Base-by-base conservation (phyloP, 2,797 vertebrate species). In the Chelon auratus region DNA sequence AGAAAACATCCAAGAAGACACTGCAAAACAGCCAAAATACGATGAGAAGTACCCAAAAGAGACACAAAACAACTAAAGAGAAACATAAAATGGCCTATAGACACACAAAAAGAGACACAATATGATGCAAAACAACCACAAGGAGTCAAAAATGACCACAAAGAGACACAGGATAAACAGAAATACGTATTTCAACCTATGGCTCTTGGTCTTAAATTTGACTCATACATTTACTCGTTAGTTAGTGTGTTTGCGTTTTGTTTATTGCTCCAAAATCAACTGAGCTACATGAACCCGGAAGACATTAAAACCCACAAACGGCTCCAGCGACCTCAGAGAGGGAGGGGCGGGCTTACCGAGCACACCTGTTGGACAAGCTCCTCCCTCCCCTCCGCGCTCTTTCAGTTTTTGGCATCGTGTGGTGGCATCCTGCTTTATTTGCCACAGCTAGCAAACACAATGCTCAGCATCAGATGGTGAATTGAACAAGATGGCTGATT, bases 301-400 rank as follows among this genome's bases (percentile, higher is more conserved):
- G 47, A 0, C 6, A 8, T 40, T 13, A 12, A 40, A 40, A 40
- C 39, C 14, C 11, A n/a, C 13, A 4, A 33, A 24, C 30, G 20
- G 56, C 40, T 12, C 1, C 39, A 40, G 24, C 9, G 7, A 14
- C 13, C 10, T 9, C 30, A 1, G 17, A 2, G 30, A 11, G 17
- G 11, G 36, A 14, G 52, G 61, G 83, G 76, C 55, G 71, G 20
- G 56, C 0, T 9, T 8, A 48, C 8, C 0, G 39, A 1, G 70
- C 75, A 66, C 87, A 89, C 90, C 89, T 91, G 87, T 78, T 51
- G 43, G 3, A 0, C 37, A 24, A 63, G 9, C 80, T 14, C 75
- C 82, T 20, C 85, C 85, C 76, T 14, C 11, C 40, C 17, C 45
- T 39, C 10, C 2, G 4, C 45, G 12, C n/a, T 0, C 26, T 40